Conservation (phyloP, 2,888 invertebrate genomes). For the Melieria crassipennis region DNA sequence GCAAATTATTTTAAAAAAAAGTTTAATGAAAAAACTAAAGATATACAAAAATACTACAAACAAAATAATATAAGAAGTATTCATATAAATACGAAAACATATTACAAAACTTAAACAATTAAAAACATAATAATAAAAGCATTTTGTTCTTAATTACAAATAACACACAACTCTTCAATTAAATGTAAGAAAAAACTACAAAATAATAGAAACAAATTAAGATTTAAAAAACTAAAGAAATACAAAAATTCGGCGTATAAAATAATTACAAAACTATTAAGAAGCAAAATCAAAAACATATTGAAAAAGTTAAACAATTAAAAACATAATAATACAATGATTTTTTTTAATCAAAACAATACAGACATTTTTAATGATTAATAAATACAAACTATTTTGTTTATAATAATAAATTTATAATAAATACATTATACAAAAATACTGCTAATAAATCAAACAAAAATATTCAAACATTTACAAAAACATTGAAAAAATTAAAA, state of each 20-base stretch:
- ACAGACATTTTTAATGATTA: too few species aligned
- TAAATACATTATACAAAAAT: too few species aligned
- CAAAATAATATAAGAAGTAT: not conserved
- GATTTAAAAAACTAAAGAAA: not conserved
- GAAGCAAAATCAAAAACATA: too few species aligned
- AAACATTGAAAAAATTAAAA: too few species aligned
- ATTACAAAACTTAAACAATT: not conserved
- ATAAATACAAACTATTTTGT: too few species aligned
- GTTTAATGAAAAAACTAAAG: not conserved
- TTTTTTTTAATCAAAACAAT: too few species aligned
- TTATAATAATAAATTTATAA: too few species aligned
- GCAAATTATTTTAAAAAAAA: not conserved
- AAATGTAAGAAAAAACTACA: not conserved
- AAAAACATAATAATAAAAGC: not conserved
- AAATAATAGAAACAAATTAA: not conserved
- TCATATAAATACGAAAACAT: not conserved
- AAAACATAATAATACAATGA: too few species aligned
- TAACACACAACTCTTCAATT: not conserved
- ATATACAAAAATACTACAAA: not conserved
- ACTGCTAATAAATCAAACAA: too few species aligned
- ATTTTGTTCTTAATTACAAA: not conserved
- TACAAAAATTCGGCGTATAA: not conserved
- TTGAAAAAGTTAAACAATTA: too few species aligned
- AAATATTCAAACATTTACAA: too few species aligned
- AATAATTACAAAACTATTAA: not conserved